Conservation (phyloP, 2,113 vertebrate species). For the Rhea americana region DNA sequence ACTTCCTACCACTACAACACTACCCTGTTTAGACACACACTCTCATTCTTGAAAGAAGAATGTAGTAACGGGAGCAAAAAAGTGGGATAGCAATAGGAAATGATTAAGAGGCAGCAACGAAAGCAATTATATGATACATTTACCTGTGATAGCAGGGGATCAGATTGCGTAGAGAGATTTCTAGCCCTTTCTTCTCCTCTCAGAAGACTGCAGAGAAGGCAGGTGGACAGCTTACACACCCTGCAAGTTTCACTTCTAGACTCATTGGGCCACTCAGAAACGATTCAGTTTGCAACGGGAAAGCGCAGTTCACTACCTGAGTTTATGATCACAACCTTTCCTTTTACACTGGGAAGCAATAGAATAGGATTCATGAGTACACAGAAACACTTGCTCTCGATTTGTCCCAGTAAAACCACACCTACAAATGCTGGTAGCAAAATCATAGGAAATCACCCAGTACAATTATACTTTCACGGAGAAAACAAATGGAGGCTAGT, state of each 20-base stretch:
- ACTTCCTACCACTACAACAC: neutral
- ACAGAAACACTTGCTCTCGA: neutral
- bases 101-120: neutral
- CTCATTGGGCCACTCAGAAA: neutral
- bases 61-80: neutral
- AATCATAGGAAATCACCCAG: neutral
- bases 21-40: neutral
- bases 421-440: neutral
- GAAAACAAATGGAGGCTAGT: neutral
- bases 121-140: neutral
- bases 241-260: neutral
- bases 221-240: neutral
- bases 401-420: neutral
- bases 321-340: neutral
- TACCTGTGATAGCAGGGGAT: neutral
- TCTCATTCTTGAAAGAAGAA: neutral
- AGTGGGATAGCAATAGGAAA: neutral
- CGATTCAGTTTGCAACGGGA: neutral
- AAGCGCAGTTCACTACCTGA: neutral
- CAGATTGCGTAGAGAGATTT: neutral
- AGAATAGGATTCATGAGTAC: neutral
- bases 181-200: neutral
- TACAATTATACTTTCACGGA: neutral
- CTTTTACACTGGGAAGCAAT: neutral
- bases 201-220: neutral